These are phyloP conservation scores for Callopanchax toddi DNA, from an alignment of 2,113 vertebrate genomes.

Conservation along the genomic window DNA sequence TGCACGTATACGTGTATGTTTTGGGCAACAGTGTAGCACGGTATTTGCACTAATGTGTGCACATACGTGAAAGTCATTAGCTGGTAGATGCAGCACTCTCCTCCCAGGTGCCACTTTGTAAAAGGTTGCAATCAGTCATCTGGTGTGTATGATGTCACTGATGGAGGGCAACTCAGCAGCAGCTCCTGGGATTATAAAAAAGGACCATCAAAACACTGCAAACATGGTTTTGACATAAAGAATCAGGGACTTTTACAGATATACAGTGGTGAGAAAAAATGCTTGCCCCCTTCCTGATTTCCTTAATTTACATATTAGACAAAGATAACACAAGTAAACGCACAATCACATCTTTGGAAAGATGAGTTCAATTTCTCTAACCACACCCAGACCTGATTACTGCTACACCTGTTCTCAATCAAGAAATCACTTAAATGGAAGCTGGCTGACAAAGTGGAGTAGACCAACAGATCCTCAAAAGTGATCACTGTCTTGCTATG, in stretches of 20 bases:
- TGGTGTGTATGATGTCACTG: conserved; percentile 51
- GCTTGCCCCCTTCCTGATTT: too few relatives aligned
- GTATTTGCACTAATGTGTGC: conserved; percentile 24
- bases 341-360: too few relatives aligned
- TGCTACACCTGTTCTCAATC: too few relatives aligned
- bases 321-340: too few relatives aligned
- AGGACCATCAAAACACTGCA: conserved; percentile 24
- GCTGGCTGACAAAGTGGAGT: too few relatives aligned
- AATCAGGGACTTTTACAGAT: conserved; percentile 1
- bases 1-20: background rate
- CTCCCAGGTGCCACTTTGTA: conserved; percentile 62
- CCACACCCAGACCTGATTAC: too few relatives aligned
- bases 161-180: conserved; percentile 49
- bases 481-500: too few relatives aligned
- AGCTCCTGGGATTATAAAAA: conserved; percentile 65
- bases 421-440: too few relatives aligned
- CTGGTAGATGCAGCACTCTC: conserved; percentile 30
- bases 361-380: too few relatives aligned
- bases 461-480: too few relatives aligned
- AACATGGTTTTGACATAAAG: conserved; percentile 22
- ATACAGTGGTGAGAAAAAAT: too few relatives aligned
- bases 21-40: background rate
- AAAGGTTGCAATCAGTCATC: conserved; percentile 73
- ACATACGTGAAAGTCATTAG: conserved; percentile 46
- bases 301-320: too few relatives aligned